Base-by-base conservation (phyloP, 2,888 invertebrate species). In the Athalia cordata region DNA sequence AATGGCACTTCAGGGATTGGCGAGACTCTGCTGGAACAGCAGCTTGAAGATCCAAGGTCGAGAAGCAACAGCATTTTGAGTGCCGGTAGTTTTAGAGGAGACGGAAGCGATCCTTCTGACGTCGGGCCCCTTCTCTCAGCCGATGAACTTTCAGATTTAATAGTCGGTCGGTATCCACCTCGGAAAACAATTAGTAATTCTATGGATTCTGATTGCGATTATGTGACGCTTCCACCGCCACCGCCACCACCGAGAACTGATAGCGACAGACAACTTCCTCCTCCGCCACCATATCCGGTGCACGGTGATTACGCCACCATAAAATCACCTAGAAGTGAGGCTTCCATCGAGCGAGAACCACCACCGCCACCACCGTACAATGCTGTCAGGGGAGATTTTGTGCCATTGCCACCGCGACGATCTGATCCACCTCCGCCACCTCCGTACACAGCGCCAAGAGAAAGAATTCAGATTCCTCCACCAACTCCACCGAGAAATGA, bases 31-130 rank as follows among this genome's bases (percentile, higher is more conserved):
- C 47, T 78, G 43, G 78, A 78, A 45, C 72, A 64, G 52, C 74
- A 70, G 29, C 70, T 78, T 5, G 78, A 78, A 29, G 87, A 89
- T 49, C 78, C 85, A 0, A 82, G 89, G 52, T 89, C 90, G 0
- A 83, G 90, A 3, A 95, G 96, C 61, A 95, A 96, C 86, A 96
- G 96, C 2, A 95, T 95, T 84, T 93, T 95, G 0, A 96, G 96
- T 88, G 94, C 94, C n/a, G 94, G 93, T 43, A 96, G 96, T 72
- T 96, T 96, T 88, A 94, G 96, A 68, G 96, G 96, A 3, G 96
- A 96, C 86, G 96, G 96, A n/a, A 96, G 96, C 86, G 96, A 96
- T 89, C 96, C 96, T 3, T 95, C 96, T 0, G 95, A 95, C 86
- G 94, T 94, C 83, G 95, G 95, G 81, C 94, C 95, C 43, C 91